These are phyloP conservation scores for Pomacea maculata DNA, from an alignment of 1,140 invertebrate genomes.

Conservation along the genomic window DNA sequence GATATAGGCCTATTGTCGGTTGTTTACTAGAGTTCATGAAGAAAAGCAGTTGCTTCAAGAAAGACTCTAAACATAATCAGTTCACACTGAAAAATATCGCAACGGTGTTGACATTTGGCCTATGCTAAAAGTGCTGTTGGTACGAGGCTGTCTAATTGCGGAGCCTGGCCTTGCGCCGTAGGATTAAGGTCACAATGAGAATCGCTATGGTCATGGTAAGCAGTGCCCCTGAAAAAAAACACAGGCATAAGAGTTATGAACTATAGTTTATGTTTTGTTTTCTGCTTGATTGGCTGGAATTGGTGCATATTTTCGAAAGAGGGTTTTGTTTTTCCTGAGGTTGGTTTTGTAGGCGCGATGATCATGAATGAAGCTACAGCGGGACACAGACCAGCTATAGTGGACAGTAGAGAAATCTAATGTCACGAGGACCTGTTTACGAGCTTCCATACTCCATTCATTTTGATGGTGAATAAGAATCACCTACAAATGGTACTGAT, in stretches of 20 bases:
- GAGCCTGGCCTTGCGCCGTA: not conserved
- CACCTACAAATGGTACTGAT: not conserved
- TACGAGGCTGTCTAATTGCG: too few relatives aligned
- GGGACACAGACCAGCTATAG: too few relatives aligned
- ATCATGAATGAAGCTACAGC: too few relatives aligned
- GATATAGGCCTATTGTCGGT: too few relatives aligned
- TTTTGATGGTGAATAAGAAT: not conserved
- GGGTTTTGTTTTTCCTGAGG: not conserved
- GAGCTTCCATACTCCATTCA: not conserved
- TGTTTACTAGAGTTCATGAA: too few relatives aligned
- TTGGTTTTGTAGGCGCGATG: not conserved
- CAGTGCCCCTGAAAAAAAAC: not conserved
- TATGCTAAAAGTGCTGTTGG: too few relatives aligned
- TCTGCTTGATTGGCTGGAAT: not conserved
- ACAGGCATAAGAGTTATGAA: not conserved
- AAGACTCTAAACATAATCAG: too few relatives aligned
- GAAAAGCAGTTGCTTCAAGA: too few relatives aligned
- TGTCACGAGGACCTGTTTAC: not conserved
- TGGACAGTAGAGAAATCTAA: too few relatives aligned
- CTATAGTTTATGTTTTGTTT: not conserved
- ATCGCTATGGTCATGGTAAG: not conserved
- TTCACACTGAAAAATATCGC: too few relatives aligned
- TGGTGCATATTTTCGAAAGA: too few relatives aligned
- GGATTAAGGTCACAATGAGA: slow-evolving; percentile 9
- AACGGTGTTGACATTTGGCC: too few relatives aligned